Conservation (phyloP, 2,888 invertebrate genomes). For the Eledone cirrhosa region DNA sequence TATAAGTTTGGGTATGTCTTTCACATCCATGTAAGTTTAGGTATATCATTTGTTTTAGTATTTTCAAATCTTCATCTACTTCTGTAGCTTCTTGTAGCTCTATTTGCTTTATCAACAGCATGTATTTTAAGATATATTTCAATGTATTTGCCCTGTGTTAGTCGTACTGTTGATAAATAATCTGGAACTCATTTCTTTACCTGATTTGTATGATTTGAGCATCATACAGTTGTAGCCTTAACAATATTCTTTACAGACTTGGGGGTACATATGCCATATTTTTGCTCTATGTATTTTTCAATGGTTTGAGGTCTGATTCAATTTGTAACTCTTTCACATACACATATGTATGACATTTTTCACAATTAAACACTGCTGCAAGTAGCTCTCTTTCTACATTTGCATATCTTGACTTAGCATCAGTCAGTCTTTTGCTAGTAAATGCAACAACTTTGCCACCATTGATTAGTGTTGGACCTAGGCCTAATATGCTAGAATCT, state of each 20-base stretch:
- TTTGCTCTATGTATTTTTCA: no score
- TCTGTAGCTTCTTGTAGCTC: no score
- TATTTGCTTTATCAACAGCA: no score
- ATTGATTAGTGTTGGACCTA: no score
- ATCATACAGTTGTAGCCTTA: conserved; percentile 25
- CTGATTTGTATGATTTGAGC: conserved; percentile 26
- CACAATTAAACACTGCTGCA: conserved; percentile 17
- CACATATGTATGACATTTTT: not conserved
- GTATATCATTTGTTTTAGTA: no score
- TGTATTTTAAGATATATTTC: not conserved
- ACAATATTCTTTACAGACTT: conserved; percentile 15
- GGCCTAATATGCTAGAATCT: no score
- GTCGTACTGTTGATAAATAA: not conserved
- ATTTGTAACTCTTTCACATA: no score
- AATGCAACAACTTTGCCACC: not conserved
- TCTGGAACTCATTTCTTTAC: conserved; percentile 12
- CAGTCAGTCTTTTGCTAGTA: conserved; percentile 2
- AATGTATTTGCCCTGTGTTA: not conserved
- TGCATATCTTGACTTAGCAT: not conserved
- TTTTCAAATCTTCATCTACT: no score
- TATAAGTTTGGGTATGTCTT: no score
- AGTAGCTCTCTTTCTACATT: conserved; percentile 21
- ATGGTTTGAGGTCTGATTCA: no score
- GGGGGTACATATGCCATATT: no score
- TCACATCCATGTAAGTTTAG: no score